Evolutionary conservation across 2,797 vertebrate genomes (phyloP).

Genomic region (Falco berigora): DNA sequence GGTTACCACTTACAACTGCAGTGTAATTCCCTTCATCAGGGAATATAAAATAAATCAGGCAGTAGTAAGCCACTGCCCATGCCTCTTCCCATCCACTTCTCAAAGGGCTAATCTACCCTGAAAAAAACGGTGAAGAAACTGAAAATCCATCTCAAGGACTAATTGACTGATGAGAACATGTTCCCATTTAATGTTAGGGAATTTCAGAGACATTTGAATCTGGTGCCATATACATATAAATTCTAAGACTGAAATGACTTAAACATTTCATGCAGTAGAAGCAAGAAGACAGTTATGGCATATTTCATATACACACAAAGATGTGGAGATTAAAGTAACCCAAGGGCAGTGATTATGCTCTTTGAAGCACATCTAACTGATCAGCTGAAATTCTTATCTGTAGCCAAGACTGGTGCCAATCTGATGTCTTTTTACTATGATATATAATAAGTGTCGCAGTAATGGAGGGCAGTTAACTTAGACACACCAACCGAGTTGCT

Average conservation of each 20-base stretch:
- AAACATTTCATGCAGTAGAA: neutral
- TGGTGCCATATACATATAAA: neutral
- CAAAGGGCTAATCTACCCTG: neutral
- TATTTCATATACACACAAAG: neutral
- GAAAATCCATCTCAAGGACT: neutral
- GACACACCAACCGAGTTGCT: neutral
- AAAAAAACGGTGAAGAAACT: neutral
- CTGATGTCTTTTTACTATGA: neutral
- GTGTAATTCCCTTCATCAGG: neutral
- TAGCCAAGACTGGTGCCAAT: neutral
- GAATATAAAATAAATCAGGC: neutral
- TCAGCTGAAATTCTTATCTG: neutral
- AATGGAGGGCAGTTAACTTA: neutral
- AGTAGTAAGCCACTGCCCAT: neutral
- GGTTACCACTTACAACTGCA: neutral
- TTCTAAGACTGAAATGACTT: neutral
- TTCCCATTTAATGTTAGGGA: neutral
- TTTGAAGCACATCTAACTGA: slow-evolving; percentile 3
- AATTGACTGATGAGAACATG: neutral
- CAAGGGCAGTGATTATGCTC: neutral
- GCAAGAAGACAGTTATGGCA: neutral
- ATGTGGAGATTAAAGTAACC: neutral
- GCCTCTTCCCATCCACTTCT: neutral
- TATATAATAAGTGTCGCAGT: neutral
- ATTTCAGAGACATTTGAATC: neutral